Conservation (phyloP, 2,113 vertebrate species). For the Montifringilla adamsi region DNA sequence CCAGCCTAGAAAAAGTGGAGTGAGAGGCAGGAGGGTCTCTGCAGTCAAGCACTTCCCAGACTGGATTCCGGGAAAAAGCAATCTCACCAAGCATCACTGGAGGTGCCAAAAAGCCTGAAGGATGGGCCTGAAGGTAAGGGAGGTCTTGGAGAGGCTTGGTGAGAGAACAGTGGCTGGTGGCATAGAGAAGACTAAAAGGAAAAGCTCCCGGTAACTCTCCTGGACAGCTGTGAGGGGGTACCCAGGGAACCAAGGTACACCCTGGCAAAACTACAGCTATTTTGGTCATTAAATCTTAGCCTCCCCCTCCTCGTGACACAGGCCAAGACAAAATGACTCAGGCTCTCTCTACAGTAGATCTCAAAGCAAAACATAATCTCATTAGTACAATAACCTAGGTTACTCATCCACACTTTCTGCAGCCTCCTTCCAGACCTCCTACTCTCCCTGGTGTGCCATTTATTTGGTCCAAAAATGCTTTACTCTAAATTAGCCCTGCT, state of each 20-base stretch:
- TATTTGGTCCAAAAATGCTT: neutral
- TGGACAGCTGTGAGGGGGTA: neutral
- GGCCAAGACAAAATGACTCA: slow-evolving; percentile 3
- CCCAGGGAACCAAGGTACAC: neutral
- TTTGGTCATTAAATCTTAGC: neutral
- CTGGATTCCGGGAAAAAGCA: neutral
- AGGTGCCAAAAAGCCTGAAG: neutral
- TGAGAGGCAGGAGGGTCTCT: neutral
- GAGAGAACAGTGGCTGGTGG: neutral
- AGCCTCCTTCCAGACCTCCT: slow-evolving; percentile 1
- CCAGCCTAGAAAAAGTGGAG: neutral
- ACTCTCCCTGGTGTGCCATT: neutral
- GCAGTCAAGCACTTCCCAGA: neutral
- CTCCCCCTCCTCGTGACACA: neutral
- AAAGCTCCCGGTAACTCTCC: neutral
- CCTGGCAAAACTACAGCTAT: neutral
- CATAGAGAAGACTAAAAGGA: neutral
- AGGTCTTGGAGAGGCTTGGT: neutral
- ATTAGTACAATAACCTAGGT: neutral
- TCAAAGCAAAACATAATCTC: neutral
- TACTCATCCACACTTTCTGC: slow-evolving; percentile 2
- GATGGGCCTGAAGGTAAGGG: neutral
- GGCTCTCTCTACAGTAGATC: neutral
- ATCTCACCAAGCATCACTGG: neutral
- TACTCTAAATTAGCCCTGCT: neutral